A percentile compares a stretch with the other conserved stretches of the same genome.
Conservation (phyloP, 2,888 invertebrate species). For the Noctua janthina region DNA sequence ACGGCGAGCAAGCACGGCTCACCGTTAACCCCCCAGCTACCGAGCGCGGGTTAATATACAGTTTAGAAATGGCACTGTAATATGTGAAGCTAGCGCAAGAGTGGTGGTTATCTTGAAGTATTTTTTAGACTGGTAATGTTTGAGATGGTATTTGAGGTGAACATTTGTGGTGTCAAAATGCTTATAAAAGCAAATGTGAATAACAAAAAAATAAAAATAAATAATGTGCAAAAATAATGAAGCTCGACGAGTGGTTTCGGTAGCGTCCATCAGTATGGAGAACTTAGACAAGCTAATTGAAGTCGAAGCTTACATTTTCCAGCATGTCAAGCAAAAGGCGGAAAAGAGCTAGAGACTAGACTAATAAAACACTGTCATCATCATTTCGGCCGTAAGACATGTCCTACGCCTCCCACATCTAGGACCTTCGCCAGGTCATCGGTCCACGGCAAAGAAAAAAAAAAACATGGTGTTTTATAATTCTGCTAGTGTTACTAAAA, state of each 20-base stretch:
- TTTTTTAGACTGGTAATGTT: neutral
- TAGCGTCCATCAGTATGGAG: too few relatives aligned
- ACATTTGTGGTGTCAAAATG: neutral
- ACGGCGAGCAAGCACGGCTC: conserved; percentile 49
- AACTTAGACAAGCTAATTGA: neutral
- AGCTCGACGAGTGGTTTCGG: neutral
- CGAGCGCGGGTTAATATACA: conserved; percentile 40
- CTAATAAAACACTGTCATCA: neutral
- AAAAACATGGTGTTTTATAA: neutral
- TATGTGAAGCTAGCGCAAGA: conserved; percentile 10
- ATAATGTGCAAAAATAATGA: too few relatives aligned
- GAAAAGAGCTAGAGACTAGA: neutral
- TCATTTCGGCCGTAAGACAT: neutral
- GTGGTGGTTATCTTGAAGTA: conserved; percentile 15
- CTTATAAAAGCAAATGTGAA: neutral
- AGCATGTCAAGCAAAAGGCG: too few relatives aligned
- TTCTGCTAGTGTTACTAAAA: conserved; percentile 8
- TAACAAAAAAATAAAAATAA: neutral
- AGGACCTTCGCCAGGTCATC: neutral
- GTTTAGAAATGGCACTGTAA: conserved; percentile 38
- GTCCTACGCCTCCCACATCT: neutral
- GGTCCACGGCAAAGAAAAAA: neutral
- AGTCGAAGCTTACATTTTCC: neutral
- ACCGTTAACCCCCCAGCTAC: conserved; percentile 64
- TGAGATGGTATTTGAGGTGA: neutral